These are phyloP conservation scores for Cotesia congregata DNA, from an alignment of 2,888 invertebrate species.

Conservation along the genomic window DNA sequence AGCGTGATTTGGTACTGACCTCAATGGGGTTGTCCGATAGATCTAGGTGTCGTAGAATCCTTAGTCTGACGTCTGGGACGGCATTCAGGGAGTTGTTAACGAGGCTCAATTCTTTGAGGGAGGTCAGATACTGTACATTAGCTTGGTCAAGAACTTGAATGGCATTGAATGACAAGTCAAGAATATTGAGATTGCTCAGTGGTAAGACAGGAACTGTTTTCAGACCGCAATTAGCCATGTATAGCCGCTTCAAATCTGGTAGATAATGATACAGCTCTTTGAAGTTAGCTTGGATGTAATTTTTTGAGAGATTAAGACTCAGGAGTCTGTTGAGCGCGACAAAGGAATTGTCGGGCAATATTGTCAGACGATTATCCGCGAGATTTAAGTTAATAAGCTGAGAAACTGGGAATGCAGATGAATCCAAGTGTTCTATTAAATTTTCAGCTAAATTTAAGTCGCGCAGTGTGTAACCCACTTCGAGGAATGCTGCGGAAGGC, in stretches of 20 bases:
- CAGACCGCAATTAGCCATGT: slow-evolving; percentile 83
- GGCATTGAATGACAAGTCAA: slow-evolving; percentile 85
- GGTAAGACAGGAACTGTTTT: slow-evolving; percentile 83
- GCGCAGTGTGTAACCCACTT: slow-evolving; percentile 84
- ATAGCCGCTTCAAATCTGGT: slow-evolving; percentile 83
- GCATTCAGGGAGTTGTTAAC: slow-evolving; percentile 83
- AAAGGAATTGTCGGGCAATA: slow-evolving; percentile 90
- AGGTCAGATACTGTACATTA: slow-evolving; percentile 79
- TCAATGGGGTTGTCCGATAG: slow-evolving; percentile 86
- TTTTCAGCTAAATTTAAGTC: slow-evolving; percentile 85
- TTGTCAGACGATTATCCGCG: slow-evolving; percentile 85
- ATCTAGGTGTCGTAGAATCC: slow-evolving; percentile 82
- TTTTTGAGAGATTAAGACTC: slow-evolving; percentile 84
- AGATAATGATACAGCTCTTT: slow-evolving; percentile 90
- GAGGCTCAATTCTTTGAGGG: slow-evolving; percentile 81
- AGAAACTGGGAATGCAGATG: slow-evolving; percentile 88
- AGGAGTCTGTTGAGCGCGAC: slow-evolving; percentile 84
- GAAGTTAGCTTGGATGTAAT: slow-evolving; percentile 81
- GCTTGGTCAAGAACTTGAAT: slow-evolving; percentile 80
- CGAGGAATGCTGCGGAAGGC: slow-evolving; percentile 83
- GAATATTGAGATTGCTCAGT: slow-evolving; percentile 81
- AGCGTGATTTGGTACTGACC: slow-evolving; percentile 59
- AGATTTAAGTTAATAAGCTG: slow-evolving; percentile 84
- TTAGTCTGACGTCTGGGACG: slow-evolving; percentile 81
- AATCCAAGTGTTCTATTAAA: slow-evolving; percentile 87